A percentile compares a stretch with the other conserved stretches of the same genome.
phyloP scores from a whole-genome alignment of 1,140 invertebrate species.

The Neodiprion fabricii region DNA sequence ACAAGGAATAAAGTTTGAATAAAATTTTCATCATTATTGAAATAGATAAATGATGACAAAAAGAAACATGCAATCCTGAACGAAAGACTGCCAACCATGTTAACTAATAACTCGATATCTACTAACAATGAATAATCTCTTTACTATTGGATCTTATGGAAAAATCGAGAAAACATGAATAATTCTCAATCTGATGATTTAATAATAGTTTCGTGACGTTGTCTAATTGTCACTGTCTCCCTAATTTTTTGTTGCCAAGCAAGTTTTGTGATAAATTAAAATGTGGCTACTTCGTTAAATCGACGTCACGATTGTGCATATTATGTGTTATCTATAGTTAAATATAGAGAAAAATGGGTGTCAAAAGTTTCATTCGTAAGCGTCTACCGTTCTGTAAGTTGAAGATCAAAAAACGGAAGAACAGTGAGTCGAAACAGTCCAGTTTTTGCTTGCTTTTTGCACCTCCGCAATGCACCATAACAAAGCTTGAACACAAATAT shows the following conservation, averaged over 20 bases:
- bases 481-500: no score
- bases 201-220: not conserved
- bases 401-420: constrained; percentile 43
- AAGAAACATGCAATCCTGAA: no score
- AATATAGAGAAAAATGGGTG: constrained; percentile 42
- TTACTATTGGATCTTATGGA: no score
- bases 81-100: no score
- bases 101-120: no score
- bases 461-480: not conserved
- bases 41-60: no score
- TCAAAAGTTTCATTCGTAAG: constrained; percentile 55
- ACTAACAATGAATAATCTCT: no score
- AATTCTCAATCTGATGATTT: no score
- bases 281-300: not conserved
- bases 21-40: no score
- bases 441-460: not conserved
- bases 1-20: no score
- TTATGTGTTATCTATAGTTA: not conserved
- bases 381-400: constrained; percentile 50
- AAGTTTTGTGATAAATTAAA: not conserved
- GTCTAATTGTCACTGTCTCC: not conserved
- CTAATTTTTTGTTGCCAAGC: not conserved
- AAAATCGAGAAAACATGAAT: no score
- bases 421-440: constrained; percentile 38
- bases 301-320: no score